Conservation (phyloP, 2,888 invertebrate genomes). For the Nemapogon koenigi region DNA sequence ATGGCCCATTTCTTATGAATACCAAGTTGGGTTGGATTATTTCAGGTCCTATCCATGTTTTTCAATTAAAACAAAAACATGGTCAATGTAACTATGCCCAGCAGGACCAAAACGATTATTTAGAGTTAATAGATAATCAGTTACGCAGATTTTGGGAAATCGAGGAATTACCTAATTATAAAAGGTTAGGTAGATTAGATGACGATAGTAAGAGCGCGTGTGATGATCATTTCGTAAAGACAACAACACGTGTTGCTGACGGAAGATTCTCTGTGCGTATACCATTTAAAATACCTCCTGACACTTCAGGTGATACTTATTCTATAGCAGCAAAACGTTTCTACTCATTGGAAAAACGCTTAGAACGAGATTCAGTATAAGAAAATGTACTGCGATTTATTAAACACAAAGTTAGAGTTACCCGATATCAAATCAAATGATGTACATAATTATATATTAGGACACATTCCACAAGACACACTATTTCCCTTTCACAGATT, state of each 20-base stretch:
- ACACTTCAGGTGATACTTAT: conserved; percentile 16
- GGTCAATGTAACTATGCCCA: conserved; percentile 14
- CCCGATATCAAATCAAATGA: too few relatives aligned
- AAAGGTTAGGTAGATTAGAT: background rate
- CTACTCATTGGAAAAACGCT: conserved; percentile 14
- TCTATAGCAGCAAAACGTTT: conserved; percentile 14
- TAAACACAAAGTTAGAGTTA: too few relatives aligned
- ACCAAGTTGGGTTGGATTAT: conserved; percentile 17
- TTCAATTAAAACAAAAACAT: conserved; percentile 3
- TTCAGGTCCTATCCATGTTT: conserved; percentile 12
- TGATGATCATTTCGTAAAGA: conserved; percentile 14
- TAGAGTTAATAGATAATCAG: conserved; percentile 10
- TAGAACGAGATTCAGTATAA: conserved; percentile 12
- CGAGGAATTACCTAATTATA: conserved; percentile 13
- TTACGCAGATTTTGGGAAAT: conserved; percentile 16
- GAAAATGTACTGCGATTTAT: conserved; percentile 15
- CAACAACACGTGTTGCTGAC: conserved; percentile 14
- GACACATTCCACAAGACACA: too few relatives aligned
- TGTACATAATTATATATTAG: too few relatives aligned
- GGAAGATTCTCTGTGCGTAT: conserved; percentile 18
- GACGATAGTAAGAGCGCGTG: conserved; percentile 15
- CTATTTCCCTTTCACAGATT: too few relatives aligned
- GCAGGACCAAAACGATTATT: too few relatives aligned
- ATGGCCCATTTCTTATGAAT: conserved; percentile 16
- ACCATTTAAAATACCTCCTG: conserved; percentile 14